Percentiles rank a stretch among this genome's conserved stretches.
phyloP scores from a whole-genome alignment of 2,888 invertebrate species.

The Busseola fusca region DNA sequence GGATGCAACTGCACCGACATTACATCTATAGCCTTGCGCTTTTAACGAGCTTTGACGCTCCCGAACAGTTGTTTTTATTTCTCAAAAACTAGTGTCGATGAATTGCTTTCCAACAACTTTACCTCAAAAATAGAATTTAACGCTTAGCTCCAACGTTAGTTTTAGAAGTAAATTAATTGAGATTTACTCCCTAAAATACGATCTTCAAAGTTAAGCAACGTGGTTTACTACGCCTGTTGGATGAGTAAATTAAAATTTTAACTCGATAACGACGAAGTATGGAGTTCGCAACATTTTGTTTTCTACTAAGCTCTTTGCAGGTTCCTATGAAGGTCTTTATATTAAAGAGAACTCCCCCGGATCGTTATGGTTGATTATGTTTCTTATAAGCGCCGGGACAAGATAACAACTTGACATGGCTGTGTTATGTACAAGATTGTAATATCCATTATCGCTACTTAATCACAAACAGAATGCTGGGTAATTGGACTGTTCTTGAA shows the following conservation, averaged over 20 bases:
- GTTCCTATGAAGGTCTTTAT: conserved; percentile 11
- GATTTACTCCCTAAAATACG: conserved; percentile 42
- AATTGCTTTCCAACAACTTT: conserved; percentile 61
- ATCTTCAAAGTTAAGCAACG: conserved; percentile 41
- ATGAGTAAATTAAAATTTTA: conserved; percentile 36
- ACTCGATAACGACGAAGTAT: conserved; percentile 14
- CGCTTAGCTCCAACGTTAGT: conserved; percentile 29
- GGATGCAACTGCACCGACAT: conserved; percentile 74
- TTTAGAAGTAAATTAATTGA: conserved; percentile 48
- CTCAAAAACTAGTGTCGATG: conserved; percentile 59
- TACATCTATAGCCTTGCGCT: conserved; percentile 73
- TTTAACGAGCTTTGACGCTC: conserved; percentile 74
- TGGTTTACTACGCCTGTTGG: conserved; percentile 32
- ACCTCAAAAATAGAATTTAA: conserved; percentile 57
- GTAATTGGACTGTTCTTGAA: conserved; percentile 18
- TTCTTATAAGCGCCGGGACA: conserved; percentile 13
- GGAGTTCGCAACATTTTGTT: conserved; percentile 11
- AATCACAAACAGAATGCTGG: conserved; percentile 16
- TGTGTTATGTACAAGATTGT: conserved; percentile 23
- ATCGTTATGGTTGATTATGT: conserved; percentile 16
- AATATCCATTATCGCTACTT: conserved; percentile 33
- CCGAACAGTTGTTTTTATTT: conserved; percentile 67
- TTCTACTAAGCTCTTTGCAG: conserved; percentile 3
- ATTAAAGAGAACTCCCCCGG: not conserved
- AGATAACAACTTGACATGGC: conserved; percentile 31